Conservation (phyloP, 2,888 invertebrate genomes). For the Ernsta delagoae region DNA sequence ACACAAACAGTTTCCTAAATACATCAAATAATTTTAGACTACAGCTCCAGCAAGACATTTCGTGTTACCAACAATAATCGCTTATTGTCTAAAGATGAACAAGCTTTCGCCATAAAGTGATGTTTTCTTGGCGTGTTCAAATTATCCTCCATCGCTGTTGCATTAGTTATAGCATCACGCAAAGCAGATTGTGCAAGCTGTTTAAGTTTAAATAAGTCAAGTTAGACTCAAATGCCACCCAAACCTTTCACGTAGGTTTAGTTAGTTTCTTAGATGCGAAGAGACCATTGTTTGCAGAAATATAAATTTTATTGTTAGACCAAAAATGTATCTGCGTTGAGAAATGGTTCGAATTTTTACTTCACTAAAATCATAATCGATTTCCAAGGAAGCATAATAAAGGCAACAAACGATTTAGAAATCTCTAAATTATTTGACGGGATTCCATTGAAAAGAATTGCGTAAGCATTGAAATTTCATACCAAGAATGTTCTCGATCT, state of each 20-base stretch:
- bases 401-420: neutral
- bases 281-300: neutral
- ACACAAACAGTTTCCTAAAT: neutral
- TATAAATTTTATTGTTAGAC: too few species aligned
- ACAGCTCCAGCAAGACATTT: slow-evolving; percentile 22
- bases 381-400: neutral
- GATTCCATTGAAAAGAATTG: neutral
- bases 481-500: neutral
- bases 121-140: slow-evolving; percentile 38
- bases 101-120: slow-evolving; percentile 36
- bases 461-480: slow-evolving; percentile 1
- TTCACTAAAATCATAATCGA: too few species aligned
- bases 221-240: slow-evolving; percentile 26
- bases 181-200: slow-evolving; percentile 36
- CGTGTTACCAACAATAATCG: slow-evolving; percentile 32
- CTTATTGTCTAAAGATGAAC: slow-evolving; percentile 36
- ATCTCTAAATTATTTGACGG: neutral
- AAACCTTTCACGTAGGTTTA: slow-evolving; percentile 17
- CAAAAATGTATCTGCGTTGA: too few species aligned
- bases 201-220: slow-evolving; percentile 35
- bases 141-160: slow-evolving; percentile 34
- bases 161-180: slow-evolving; percentile 37
- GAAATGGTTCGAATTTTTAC: too few species aligned
- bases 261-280: neutral
- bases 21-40: slow-evolving; percentile 19